Base-by-base conservation (phyloP, 2,113 vertebrate species). In the Lepisosteus oculatus region DNA sequence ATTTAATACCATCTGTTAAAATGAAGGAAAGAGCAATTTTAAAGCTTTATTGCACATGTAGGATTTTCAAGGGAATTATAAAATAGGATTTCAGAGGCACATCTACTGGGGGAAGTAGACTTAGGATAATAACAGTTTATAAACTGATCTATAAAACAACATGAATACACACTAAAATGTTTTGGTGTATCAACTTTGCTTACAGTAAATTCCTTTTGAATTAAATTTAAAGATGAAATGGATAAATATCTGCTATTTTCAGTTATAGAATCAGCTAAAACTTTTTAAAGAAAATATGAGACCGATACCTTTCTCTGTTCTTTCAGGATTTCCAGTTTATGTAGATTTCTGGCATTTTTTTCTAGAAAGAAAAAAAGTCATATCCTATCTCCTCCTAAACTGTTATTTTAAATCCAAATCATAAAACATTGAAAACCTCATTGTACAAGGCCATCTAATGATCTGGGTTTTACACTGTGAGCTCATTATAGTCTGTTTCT, bases 401-500 rank as follows among this genome's bases (percentile, higher is more conserved):
- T 51, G 47, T 51, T 6, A 51, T 51, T 51, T 51, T 51, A 9
- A 29, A 51, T 51, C 47, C 47, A 51, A 51, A 51, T 5, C 47
- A 51, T 51, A 51, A 51, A 51, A 51, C 9, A 9, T 51, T 51
- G 47, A 51, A 51, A 51, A 51, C 47, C 9, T 5, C 5, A 9
- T 9, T 51, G 47, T 2, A 9, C 5, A 51, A 51, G 47, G 47
- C 47, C 43, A 47, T 67, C 61, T 78, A 67, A 83, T 61, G 65
- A 76, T 55, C 61, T 74, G 64, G 71, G 67, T 64, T 42, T 69
- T 71, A 13, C 64, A 68, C 67, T 43, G 15, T 78, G 47, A 9
- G 56, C 76, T 80, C 61, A 70, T 80, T 78, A 76, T 64, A 43
- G 64, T 73, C 74, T 71, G 29, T 84, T 69, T 6, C 59, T 78